phyloP scores from a whole-genome alignment of 2,797 vertebrate species.

The Lithobates sylvaticus region DNA sequence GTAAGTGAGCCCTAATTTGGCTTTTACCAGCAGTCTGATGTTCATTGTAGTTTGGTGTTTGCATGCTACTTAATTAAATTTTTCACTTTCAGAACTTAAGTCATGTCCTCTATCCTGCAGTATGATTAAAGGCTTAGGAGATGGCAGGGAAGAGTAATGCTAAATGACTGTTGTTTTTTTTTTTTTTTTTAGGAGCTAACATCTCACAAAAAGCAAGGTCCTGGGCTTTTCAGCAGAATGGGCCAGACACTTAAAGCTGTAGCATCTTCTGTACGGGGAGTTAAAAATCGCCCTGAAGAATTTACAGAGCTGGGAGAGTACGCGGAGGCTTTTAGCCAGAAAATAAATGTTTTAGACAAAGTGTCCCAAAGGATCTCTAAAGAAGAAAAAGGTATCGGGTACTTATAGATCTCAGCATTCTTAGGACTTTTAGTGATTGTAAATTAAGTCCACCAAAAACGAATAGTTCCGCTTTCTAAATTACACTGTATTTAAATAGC shows the following conservation, averaged over 20 bases:
- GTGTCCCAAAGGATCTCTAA: slow-evolving; percentile 92
- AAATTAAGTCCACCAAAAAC: neutral
- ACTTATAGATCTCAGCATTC: neutral
- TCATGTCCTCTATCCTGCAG: no score
- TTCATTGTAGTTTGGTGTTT: neutral
- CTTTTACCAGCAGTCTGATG: no score
- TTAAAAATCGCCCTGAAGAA: slow-evolving; percentile 85
- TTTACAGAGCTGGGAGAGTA: slow-evolving; percentile 88
- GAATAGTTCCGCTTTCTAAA: no score
- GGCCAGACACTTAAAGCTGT: slow-evolving; percentile 90
- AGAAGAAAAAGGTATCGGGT: slow-evolving; percentile 88
- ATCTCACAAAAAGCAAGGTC: slow-evolving; percentile 90
- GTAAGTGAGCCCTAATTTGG: no score
- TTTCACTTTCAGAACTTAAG: no score
- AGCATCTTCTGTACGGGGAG: slow-evolving; percentile 85
- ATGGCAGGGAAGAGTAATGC: neutral
- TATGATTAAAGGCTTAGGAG: neutral
- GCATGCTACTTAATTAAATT: neutral
- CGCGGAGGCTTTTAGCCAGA: slow-evolving; percentile 86
- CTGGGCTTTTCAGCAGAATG: slow-evolving; percentile 89
- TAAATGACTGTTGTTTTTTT: slow-evolving; percentile 21
- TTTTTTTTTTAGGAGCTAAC: slow-evolving; percentile 81
- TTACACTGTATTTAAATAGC: no score
- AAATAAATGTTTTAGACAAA: slow-evolving; percentile 89
- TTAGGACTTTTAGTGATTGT: rapidly evolving